These are phyloP conservation scores for Epirrhoe alternata DNA, from an alignment of 2,888 invertebrate species.

Conservation along the genomic window DNA sequence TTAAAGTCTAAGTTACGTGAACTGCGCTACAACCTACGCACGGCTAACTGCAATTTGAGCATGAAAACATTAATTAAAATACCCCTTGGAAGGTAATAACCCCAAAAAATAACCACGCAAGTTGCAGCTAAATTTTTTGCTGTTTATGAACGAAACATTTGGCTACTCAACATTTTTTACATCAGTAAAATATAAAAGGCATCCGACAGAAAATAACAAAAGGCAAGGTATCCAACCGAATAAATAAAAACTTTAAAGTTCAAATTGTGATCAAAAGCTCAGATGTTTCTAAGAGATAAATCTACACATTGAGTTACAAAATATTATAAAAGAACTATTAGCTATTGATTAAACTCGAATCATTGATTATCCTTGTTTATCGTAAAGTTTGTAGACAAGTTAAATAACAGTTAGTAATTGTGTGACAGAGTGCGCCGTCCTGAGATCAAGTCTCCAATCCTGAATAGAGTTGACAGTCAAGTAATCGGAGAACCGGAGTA, in stretches of 20 bases:
- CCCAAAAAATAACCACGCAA: background rate
- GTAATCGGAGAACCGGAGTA: background rate
- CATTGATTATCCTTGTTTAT: constrained; percentile 9
- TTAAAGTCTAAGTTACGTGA: constrained; percentile 17
- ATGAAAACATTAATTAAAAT: background rate
- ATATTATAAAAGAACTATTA: background rate
- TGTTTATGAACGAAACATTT: background rate
- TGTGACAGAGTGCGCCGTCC: constrained; percentile 48
- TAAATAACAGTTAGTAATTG: constrained; percentile 58
- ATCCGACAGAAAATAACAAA: background rate
- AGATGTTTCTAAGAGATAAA: no score
- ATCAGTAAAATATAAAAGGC: background rate
- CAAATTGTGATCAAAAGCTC: no score
- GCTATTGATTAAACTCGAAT: background rate
- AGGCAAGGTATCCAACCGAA: background rate
- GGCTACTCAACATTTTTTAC: background rate
- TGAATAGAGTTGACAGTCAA: background rate
- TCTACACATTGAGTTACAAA: background rate
- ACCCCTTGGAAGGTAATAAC: background rate
- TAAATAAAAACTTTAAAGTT: background rate
- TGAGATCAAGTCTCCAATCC: constrained; percentile 25
- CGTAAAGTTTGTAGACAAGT: constrained; percentile 52
- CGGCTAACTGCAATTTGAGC: background rate
- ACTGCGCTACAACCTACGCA: constrained; percentile 1
- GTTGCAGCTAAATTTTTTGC: background rate